Conservation (phyloP, 2,797 vertebrate species). For the Ficedula albicollis region DNA sequence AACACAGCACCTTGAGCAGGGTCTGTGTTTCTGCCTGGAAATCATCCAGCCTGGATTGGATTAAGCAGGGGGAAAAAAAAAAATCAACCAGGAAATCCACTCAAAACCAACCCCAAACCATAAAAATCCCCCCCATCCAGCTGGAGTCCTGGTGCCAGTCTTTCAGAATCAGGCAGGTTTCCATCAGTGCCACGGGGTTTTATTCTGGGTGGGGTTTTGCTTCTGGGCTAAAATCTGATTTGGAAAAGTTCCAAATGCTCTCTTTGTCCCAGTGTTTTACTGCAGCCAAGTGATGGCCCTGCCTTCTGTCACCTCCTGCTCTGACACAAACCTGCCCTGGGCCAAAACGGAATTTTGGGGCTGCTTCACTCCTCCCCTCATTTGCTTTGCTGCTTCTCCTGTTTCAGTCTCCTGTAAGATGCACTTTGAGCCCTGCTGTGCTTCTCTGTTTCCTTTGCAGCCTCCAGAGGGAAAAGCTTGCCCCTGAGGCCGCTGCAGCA, state of each 20-base stretch:
- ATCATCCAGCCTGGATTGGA: not conserved
- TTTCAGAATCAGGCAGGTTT: not conserved
- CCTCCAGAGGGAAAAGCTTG: slow-evolving; percentile 63
- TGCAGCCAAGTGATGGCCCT: not conserved
- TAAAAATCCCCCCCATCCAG: rapidly evolving
- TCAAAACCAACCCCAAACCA: rapidly evolving
- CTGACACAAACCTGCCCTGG: not conserved
- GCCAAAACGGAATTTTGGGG: rapidly evolving
- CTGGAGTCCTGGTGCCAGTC: not conserved
- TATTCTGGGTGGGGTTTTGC: not conserved
- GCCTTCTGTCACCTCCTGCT: not conserved
- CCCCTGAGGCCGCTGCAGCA: slow-evolving; percentile 53
- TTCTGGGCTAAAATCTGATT: not conserved
- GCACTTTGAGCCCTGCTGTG: slow-evolving; percentile 33
- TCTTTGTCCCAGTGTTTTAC: not conserved
- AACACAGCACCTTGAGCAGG: rapidly evolving
- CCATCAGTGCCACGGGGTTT: not conserved
- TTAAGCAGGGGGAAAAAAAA: not conserved
- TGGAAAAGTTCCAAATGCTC: not conserved
- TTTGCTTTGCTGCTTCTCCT: not conserved
- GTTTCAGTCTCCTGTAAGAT: not conserved
- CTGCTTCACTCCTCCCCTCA: not conserved
- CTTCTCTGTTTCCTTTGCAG: slow-evolving; percentile 69
- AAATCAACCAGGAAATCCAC: too few relatives aligned
- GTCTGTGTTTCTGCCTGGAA: not conserved